Percentiles rank a stretch among this genome's conserved stretches.
phyloP scores from a whole-genome alignment of 2,797 vertebrate genomes.

The Sebastes hopkinsi region DNA sequence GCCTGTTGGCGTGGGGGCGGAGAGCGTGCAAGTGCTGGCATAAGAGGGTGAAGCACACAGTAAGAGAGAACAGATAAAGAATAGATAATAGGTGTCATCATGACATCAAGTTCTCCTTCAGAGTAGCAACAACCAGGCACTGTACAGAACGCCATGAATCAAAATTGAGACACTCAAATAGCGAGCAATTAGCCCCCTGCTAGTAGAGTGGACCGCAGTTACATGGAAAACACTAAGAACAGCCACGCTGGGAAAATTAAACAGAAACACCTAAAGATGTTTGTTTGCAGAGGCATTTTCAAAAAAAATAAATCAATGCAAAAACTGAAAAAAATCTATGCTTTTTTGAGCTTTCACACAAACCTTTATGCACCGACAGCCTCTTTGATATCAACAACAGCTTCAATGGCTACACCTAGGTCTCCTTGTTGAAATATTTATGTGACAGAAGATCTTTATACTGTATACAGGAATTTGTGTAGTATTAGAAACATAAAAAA shows the following conservation, averaged over 20 bases:
- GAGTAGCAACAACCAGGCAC: conserved; percentile 43
- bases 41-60: conserved; percentile 40
- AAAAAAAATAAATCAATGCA: background rate
- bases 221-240: conserved; percentile 6
- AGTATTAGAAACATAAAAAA: background rate
- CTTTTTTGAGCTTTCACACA: background rate
- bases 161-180: conserved; percentile 52
- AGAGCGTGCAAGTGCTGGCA: conserved; percentile 40
- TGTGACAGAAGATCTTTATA: background rate
- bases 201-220: conserved; percentile 56
- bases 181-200: conserved; percentile 64
- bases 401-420: background rate
- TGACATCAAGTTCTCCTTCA: conserved; percentile 57
- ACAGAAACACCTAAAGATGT: background rate
- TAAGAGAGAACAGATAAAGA: conserved; percentile 42
- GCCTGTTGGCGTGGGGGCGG: conserved; percentile 49
- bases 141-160: conserved; percentile 29
- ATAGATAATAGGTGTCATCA: conserved; percentile 67
- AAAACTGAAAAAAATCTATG: background rate
- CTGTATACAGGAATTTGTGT: background rate
- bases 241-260: conserved; percentile 17
- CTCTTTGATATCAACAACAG: background rate
- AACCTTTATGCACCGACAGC: background rate
- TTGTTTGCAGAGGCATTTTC: conserved; percentile 21
- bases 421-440: background rate